phyloP scores from a whole-genome alignment of 1,140 invertebrate genomes.

The Manduca sexta region DNA sequence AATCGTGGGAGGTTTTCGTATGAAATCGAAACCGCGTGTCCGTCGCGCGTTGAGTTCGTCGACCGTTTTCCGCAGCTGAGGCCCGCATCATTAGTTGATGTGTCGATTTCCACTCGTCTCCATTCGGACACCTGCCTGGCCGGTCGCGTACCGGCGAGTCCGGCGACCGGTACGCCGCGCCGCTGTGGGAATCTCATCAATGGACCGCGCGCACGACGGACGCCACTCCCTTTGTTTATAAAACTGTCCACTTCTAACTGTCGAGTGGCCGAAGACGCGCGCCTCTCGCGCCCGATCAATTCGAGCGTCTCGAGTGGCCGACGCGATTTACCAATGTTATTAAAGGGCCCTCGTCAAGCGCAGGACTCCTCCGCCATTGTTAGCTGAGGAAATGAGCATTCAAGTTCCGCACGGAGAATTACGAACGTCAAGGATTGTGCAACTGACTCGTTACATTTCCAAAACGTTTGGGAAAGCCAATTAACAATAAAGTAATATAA shows the following conservation, averaged over 20 bases:
- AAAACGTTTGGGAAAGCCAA: slow-evolving; percentile 31
- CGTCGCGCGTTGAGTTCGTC: slow-evolving; percentile 19
- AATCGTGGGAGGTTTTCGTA: slow-evolving; percentile 9
- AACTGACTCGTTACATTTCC: slow-evolving; percentile 28
- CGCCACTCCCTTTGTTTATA: slow-evolving; percentile 64
- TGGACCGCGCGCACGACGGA: slow-evolving; percentile 54
- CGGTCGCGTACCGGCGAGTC: slow-evolving; percentile 17
- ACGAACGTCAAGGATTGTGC: slow-evolving; percentile 37
- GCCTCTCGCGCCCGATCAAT: slow-evolving; percentile 36
- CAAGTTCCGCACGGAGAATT: slow-evolving; percentile 36
- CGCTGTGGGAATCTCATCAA: slow-evolving; percentile 67
- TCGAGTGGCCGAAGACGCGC: slow-evolving; percentile 32
- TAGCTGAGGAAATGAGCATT: slow-evolving; percentile 34
- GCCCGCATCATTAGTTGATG: slow-evolving; percentile 28
- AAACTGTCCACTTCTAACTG: slow-evolving; percentile 66
- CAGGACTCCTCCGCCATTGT: slow-evolving; percentile 35
- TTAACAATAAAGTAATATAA: slow-evolving; percentile 33
- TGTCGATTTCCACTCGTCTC: slow-evolving; percentile 36
- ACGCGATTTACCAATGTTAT: slow-evolving; percentile 15
- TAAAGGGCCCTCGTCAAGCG: slow-evolving; percentile 27
- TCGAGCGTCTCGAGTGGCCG: slow-evolving; percentile 14
- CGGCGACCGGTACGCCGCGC: slow-evolving; percentile 19
- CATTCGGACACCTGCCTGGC: slow-evolving; percentile 45
- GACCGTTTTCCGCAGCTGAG: slow-evolving; percentile 28
- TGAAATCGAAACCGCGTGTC: slow-evolving; percentile 12